Evolutionary conservation across 2,888 invertebrate genomes (phyloP).

Genomic region (Saturnia pavonia): DNA sequence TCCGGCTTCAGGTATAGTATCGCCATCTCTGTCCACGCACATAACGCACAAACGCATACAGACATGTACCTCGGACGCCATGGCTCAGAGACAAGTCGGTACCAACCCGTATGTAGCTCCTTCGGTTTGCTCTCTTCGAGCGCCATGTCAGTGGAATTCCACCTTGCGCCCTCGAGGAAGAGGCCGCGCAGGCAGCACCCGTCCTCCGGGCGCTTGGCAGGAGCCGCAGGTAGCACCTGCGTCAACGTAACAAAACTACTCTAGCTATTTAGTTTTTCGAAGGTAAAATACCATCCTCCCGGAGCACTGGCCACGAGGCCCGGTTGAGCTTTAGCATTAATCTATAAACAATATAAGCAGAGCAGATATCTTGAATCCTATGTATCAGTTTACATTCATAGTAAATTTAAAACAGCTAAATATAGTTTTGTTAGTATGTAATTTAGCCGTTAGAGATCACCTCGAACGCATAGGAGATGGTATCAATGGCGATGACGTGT

Average conservation of each 20-base stretch:
- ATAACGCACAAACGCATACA: background rate
- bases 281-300: too few species aligned
- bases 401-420: too few species aligned
- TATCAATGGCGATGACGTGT: conserved; percentile 88
- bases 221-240: conserved; percentile 72
- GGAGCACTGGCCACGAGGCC: too few species aligned
- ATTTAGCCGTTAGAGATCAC: conserved; percentile 49
- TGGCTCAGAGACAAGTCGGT: too few species aligned
- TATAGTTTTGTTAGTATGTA: too few species aligned
- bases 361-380: too few species aligned
- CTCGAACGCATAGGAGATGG: conserved; percentile 83
- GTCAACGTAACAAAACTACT: background rate
- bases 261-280: background rate
- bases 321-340: too few species aligned
- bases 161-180: conserved; percentile 90
- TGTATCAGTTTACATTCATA: too few species aligned
- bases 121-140: conserved; percentile 84
- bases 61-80: background rate
- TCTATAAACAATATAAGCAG: too few species aligned
- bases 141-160: conserved; percentile 81
- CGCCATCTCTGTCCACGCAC: conserved; percentile 82
- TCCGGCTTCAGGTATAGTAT: conserved; percentile 87
- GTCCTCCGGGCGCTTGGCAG: conserved; percentile 75
- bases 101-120: conserved; percentile 85
- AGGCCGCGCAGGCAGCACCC: conserved; percentile 86